phyloP scores from a whole-genome alignment of 2,888 invertebrate genomes.

The Choristoneura rosaceana region DNA sequence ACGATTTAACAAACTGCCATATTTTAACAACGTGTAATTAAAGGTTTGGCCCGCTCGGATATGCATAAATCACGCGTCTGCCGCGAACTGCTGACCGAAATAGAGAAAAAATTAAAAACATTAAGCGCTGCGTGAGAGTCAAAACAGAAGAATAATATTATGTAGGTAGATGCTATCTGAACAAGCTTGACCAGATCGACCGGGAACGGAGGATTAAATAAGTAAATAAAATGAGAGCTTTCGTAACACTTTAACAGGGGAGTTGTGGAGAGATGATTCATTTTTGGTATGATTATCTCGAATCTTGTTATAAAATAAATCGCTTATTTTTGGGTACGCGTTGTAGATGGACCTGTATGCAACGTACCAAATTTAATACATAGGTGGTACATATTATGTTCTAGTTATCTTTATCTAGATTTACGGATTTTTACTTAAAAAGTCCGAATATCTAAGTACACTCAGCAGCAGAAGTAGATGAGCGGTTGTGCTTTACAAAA shows the following conservation, averaged over 20 bases:
- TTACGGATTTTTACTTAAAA: background rate
- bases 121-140: conserved; percentile 64
- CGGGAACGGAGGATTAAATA: conserved; percentile 26
- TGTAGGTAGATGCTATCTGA: conserved; percentile 41
- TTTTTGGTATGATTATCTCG: conserved; percentile 16
- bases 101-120: conserved; percentile 85
- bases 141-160: conserved; percentile 41
- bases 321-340: background rate
- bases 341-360: background rate
- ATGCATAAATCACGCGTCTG: conserved; percentile 85
- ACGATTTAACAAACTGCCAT: conserved; percentile 85
- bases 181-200: conserved; percentile 40
- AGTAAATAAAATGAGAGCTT: conserved; percentile 35
- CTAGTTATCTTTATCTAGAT: background rate
- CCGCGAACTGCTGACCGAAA: conserved; percentile 84
- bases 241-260: conserved; percentile 24
- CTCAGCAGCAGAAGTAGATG: too few relatives aligned
- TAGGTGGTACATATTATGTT: too few relatives aligned
- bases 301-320: background rate
- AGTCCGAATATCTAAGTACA: too few relatives aligned
- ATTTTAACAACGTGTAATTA: conserved; percentile 86
- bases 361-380: too few relatives aligned
- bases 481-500: too few relatives aligned
- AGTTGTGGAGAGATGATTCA: conserved; percentile 21
- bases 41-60: conserved; percentile 84